Percentiles rank a stretch among this genome's conserved stretches.
These are phyloP conservation scores for Papilio glaucus DNA, from an alignment of 1,140 invertebrate species.

Conservation along the genomic window DNA sequence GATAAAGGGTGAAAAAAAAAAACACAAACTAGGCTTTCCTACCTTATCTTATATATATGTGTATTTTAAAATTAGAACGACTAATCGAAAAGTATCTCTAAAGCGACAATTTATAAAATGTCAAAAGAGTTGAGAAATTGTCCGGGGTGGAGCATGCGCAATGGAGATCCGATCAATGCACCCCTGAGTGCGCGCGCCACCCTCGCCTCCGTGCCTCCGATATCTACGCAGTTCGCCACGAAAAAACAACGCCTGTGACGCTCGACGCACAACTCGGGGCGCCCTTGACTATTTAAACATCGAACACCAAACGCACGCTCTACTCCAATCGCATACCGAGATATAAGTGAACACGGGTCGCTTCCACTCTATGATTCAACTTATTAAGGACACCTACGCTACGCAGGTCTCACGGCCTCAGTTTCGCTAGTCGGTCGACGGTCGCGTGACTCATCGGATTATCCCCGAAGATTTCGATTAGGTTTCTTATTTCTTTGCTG, in stretches of 20 bases:
- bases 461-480: slow-evolving; percentile 65
- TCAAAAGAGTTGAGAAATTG: slow-evolving; percentile 72
- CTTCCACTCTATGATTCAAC: slow-evolving; percentile 53
- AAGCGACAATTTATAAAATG: slow-evolving; percentile 55
- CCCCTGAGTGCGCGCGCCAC: slow-evolving; percentile 76
- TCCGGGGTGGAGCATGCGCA: slow-evolving; percentile 68
- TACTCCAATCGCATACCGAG: background rate
- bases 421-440: slow-evolving; percentile 51
- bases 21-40: too few relatives aligned
- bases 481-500: slow-evolving; percentile 57
- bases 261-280: slow-evolving; percentile 58
- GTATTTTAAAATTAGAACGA: slow-evolving; percentile 42
- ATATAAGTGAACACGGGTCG: slow-evolving; percentile 46
- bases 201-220: slow-evolving; percentile 54
- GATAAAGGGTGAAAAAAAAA: too few relatives aligned
- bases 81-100: slow-evolving; percentile 50
- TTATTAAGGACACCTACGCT: slow-evolving; percentile 68
- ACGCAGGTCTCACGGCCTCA: slow-evolving; percentile 43
- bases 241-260: slow-evolving; percentile 71
- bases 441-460: slow-evolving; percentile 77
- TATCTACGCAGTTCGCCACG: slow-evolving; percentile 77
- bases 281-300: slow-evolving; percentile 63
- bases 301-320: slow-evolving; percentile 1
- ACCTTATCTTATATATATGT: slow-evolving; percentile 33
- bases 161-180: slow-evolving; percentile 75